Conservation (phyloP, 2,888 invertebrate species). For the Macaria notata region DNA sequence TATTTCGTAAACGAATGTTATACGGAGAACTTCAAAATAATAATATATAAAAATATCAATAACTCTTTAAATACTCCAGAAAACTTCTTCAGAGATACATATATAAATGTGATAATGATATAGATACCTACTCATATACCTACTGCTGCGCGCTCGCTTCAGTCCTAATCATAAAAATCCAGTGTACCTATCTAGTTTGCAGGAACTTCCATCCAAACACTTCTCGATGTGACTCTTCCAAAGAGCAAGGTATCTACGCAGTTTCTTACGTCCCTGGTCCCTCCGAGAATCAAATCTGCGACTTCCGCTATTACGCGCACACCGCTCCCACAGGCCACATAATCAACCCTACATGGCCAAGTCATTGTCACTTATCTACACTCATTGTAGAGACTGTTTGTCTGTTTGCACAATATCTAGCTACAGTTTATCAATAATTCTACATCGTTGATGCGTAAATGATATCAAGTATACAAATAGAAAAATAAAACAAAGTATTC, state of each 20-base stretch:
- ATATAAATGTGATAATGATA: too few relatives aligned
- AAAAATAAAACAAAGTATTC: conserved; percentile 40
- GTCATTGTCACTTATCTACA: conserved; percentile 20
- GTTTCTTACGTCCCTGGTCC: conserved; percentile 29
- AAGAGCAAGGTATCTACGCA: background rate
- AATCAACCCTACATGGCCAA: conserved; percentile 19
- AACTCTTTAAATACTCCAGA: too few relatives aligned
- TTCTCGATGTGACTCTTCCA: too few relatives aligned
- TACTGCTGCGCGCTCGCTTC: too few relatives aligned
- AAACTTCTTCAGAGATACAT: too few relatives aligned
- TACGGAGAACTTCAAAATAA: too few relatives aligned
- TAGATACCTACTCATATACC: too few relatives aligned
- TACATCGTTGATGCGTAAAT: conserved; percentile 17
- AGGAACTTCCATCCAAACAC: too few relatives aligned
- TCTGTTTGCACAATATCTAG: conserved; percentile 24
- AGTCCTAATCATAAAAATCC: too few relatives aligned
- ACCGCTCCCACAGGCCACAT: conserved; percentile 10
- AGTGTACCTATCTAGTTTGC: too few relatives aligned
- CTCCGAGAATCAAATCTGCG: conserved; percentile 52
- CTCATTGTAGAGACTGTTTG: conserved; percentile 6
- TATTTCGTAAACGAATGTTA: too few relatives aligned
- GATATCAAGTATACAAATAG: conserved; percentile 23
- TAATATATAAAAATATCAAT: too few relatives aligned
- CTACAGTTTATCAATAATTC: conserved; percentile 27
- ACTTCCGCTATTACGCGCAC: conserved; percentile 53